Evolutionary conservation across 2,797 vertebrate genomes (phyloP).

Genomic region (Delichon dasypus): DNA sequence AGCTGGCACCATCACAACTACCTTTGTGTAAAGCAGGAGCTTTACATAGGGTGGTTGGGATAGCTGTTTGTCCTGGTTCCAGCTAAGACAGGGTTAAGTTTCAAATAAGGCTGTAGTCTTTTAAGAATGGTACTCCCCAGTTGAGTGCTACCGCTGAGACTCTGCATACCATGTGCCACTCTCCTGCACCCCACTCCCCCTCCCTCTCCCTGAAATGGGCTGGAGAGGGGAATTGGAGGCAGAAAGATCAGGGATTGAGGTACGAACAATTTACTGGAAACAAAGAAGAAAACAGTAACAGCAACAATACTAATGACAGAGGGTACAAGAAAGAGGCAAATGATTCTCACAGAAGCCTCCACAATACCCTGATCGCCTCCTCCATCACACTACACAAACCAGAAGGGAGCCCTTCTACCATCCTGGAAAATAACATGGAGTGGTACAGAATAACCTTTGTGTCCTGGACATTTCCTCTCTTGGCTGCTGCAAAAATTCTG

Average conservation of each 20-base stretch:
- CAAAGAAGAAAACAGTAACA: neutral
- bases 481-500: neutral
- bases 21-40: neutral
- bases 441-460: neutral
- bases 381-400: fast-evolving
- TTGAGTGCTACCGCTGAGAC: neutral
- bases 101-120: neutral
- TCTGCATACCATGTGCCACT: neutral
- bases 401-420: neutral
- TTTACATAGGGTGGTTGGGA: neutral
- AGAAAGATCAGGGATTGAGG: neutral
- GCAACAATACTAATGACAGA: neutral
- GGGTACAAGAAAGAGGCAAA: neutral
- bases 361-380: fast-evolving
- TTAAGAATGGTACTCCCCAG: neutral
- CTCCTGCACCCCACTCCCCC: neutral
- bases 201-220: neutral
- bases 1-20: neutral
- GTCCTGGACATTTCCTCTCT: neutral
- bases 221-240: neutral
- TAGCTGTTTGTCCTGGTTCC: neutral
- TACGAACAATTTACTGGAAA: neutral
- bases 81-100: neutral
- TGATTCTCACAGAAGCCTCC: neutral
- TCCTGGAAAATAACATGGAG: neutral